phyloP scores from a whole-genome alignment of 1,140 invertebrate species.

The Teleogryllus occipitalis region DNA sequence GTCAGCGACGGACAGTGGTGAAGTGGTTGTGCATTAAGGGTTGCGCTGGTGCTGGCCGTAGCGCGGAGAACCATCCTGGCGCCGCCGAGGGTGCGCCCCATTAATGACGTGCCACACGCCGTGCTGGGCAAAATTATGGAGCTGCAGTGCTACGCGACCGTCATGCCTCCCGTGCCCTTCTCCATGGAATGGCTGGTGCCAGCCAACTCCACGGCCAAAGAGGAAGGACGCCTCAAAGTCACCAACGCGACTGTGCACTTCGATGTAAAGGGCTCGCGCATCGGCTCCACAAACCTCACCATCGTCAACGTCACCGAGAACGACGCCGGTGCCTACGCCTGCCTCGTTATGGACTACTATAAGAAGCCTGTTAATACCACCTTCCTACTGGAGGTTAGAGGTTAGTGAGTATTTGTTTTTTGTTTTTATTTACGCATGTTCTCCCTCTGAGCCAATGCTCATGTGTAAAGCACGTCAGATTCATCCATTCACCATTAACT shows the following conservation, averaged over 20 bases:
- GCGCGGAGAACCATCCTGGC: not conserved
- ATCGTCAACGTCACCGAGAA: not conserved
- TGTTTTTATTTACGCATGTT: too few species aligned
- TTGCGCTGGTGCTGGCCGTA: not conserved
- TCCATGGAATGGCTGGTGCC: not conserved
- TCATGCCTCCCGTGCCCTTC: not conserved
- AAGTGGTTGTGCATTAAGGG: too few species aligned
- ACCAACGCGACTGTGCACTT: not conserved
- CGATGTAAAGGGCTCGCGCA: not conserved
- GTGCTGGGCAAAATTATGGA: not conserved
- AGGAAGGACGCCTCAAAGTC: not conserved
- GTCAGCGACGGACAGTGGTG: too few species aligned
- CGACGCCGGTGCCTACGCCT: not conserved
- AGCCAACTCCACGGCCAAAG: not conserved
- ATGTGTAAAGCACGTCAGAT: too few species aligned
- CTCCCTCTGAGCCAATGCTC: too few species aligned
- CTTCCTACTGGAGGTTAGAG: not conserved
- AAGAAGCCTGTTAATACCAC: not conserved
- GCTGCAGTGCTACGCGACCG: not conserved
- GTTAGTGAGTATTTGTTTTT: not conserved
- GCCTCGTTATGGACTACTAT: not conserved
- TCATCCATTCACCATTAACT: too few species aligned
- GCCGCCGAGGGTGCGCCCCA: not conserved
- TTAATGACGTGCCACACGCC: not conserved
- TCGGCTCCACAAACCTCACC: not conserved